These are phyloP conservation scores for Psix sp. DNA, from an alignment of 1,140 invertebrate species.

Conservation along the genomic window DNA sequence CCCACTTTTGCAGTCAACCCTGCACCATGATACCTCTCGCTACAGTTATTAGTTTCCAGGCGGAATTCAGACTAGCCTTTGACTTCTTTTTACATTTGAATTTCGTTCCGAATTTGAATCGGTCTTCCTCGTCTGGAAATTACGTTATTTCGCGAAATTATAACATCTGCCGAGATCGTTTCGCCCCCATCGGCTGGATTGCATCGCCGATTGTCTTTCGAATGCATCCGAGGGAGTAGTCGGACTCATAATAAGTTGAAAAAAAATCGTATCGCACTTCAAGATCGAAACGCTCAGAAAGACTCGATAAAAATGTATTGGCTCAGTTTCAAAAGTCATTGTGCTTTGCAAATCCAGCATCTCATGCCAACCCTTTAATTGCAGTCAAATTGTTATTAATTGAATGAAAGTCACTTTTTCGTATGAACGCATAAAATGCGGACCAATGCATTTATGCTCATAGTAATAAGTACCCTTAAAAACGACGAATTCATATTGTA, in stretches of 20 bases:
- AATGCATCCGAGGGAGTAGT: conserved; percentile 34
- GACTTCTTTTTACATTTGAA: conserved; percentile 61
- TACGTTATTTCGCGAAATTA: conserved; percentile 75
- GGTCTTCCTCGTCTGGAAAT: conserved; percentile 65
- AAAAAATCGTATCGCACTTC: conserved; percentile 58
- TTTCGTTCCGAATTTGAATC: conserved; percentile 66
- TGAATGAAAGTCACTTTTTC: conserved; percentile 46
- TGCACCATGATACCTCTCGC: conserved; percentile 19
- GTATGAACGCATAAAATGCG: conserved; percentile 18
- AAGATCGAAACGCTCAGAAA: conserved; percentile 45
- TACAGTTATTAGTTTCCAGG: conserved; percentile 50
- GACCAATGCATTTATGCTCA: conserved; percentile 23
- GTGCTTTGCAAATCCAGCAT: conserved; percentile 38
- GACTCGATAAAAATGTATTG: conserved; percentile 55
- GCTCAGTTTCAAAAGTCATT: conserved; percentile 48
- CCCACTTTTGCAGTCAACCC: conserved; percentile 22
- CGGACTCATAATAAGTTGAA: conserved; percentile 62
- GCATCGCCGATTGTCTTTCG: conserved; percentile 62
- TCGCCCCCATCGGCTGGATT: conserved; percentile 47
- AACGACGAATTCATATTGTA: no score
- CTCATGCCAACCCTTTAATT: conserved; percentile 54
- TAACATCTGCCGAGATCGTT: conserved; percentile 70
- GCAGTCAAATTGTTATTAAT: conserved; percentile 52
- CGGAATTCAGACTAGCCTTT: conserved; percentile 31
- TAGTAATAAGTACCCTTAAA: conserved; percentile 48